Base-by-base conservation (phyloP, 2,113 vertebrate genomes). In the Mus spicilegus region DNA sequence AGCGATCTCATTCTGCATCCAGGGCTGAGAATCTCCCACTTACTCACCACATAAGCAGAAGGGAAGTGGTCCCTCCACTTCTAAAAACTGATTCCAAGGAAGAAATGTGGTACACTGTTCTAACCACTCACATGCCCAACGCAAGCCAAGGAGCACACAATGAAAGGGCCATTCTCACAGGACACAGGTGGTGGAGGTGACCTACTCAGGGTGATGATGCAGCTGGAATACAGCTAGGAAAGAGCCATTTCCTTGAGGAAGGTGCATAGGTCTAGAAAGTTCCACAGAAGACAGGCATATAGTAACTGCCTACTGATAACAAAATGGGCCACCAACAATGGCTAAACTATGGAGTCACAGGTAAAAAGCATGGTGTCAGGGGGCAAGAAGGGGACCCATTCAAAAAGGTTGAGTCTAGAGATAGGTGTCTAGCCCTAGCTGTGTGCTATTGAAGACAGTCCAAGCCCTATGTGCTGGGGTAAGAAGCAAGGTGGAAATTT, bases 261-360 rank as follows among this genome's bases (percentile, higher is more conserved):
- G 42, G 51, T 33, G 20, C 16, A 93, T n/a, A 89, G 72, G 54
- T 54, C 90, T 81, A 85, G 87, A 67, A 84, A 54, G 9, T 75
- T 65, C 58, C 39, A 30, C 24, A 49, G 36, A 30, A 49, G 24
- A 61, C 54, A 5, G 42, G 30, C 11, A 0, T 42, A 42, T 42
- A 54, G 26, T 10, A 9, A 24, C 0, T 46, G n/a, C 76, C 76
- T 75, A 1, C 17, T 54, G 22, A 80, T 24, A 14, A 67, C 49
- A 12, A 28, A 89, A 24, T 11, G 2, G 7, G 28, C 16, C 89
- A 54, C 61, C 26, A 51, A 46, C 75, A 69, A 65, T 42, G 26
- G 19, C 36, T 10, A 7, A 67, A 77, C 80, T 11, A 12, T 13
- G 16, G 7, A 10, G 20, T 69, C 11, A 5, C 63, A 1, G 14